Conservation (phyloP, 2,113 vertebrate species). For the Isichthys henryi region DNA sequence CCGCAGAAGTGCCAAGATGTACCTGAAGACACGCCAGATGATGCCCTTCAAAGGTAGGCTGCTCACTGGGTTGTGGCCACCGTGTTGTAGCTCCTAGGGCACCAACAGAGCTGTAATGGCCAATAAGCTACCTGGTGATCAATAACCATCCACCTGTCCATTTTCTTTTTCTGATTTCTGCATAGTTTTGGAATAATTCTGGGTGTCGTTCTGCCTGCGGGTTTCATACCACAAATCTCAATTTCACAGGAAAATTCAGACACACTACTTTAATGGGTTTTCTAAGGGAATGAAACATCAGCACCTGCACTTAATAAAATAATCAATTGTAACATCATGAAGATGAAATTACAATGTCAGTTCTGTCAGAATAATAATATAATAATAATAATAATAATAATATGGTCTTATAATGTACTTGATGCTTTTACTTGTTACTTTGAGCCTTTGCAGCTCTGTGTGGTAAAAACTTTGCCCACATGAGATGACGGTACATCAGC, state of each 20-base stretch:
- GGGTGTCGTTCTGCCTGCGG: background rate
- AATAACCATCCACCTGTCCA: background rate
- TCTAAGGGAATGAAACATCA: background rate
- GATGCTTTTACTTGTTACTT: background rate
- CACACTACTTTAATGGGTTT: background rate
- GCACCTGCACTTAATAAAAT: background rate
- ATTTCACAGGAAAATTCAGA: background rate
- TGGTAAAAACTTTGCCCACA: background rate
- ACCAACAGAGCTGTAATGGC: background rate
- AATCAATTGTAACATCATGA: background rate
- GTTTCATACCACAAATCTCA: background rate
- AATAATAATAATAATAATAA: background rate
- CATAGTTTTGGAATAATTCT: background rate
- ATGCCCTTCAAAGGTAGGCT: slow-evolving; percentile 88
- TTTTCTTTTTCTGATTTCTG: background rate
- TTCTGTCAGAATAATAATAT: background rate
- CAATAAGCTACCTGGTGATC: background rate
- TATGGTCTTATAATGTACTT: background rate
- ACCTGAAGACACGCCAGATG: slow-evolving; percentile 81
- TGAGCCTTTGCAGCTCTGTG: background rate
- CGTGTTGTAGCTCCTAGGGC: background rate
- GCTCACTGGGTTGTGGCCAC: background rate
- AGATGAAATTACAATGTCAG: background rate
- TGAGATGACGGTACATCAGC: background rate
- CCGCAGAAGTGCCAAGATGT: slow-evolving; percentile 81